Base-by-base conservation (phyloP, 2,797 vertebrate species). In the Liparis tanakae region DNA sequence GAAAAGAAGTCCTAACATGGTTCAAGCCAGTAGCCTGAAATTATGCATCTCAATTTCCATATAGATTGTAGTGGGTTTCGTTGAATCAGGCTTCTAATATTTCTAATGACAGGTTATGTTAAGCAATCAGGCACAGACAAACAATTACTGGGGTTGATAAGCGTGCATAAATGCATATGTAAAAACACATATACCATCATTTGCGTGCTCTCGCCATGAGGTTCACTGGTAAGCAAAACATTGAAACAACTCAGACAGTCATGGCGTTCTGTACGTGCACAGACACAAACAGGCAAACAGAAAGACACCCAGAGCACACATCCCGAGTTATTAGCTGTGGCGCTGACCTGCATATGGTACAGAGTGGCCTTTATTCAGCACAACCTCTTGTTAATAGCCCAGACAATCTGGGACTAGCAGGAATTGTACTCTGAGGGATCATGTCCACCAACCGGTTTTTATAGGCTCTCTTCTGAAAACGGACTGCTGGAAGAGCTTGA, bases 11-110 rank as follows among this genome's bases (percentile, higher is more conserved):
- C 39, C 9, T 51, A 66, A 8, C 14, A 18, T 14, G 34, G 4
- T 30, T 64, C 51, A 10, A 62, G 36, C 15, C 18, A 46, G n/a
- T 62, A 55, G 64, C 70, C 76, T 73, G 48, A 62, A 76, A 82
- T 39, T 65, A 78, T 69, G 56, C 68, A 55, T 53, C 57, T 70
- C 22, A 78, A 90, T 90, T 88, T 89, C 77, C 86, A 89, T 88
- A 82, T 89, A 89, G 78, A 87, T 86, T 89, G 83, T 79, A 5
- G 63, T 60, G 13, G 60, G 59, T 77, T 76, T 66, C 1, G 54
- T 82, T 75, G 70, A 79, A 72, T 70, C 73, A 65, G 68, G 50
- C 62, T 39, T 73, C 70, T 71, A 76, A 80, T 79, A 80, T 72
- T 70, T 70, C 60, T 78, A 87, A 87, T 85, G 66, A 82, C 73